Evolutionary conservation across 2,888 invertebrate genomes (phyloP).

Genomic region (Mythimna lalbum): DNA sequence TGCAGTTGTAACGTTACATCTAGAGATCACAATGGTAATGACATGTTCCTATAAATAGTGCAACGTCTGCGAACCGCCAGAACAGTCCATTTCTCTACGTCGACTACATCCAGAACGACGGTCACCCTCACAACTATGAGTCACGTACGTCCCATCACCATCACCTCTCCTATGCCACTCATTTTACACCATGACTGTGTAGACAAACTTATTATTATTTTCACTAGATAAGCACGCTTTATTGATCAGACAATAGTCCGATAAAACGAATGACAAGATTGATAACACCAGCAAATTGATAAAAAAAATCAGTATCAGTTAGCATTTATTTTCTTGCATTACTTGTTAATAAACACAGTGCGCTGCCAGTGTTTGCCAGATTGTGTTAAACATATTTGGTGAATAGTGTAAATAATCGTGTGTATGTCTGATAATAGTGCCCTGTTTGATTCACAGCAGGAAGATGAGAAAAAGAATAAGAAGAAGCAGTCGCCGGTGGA

Average conservation of each 20-base stretch:
- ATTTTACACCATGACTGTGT: slow-evolving; percentile 37
- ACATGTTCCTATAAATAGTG: slow-evolving; percentile 61
- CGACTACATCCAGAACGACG: slow-evolving; percentile 38
- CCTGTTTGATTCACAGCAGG: slow-evolving; percentile 81
- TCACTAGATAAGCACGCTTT: slow-evolving; percentile 69
- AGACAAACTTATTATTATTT: slow-evolving; percentile 62
- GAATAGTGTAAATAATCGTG: slow-evolving; percentile 63
- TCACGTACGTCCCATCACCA: slow-evolving; percentile 44
- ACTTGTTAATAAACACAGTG: slow-evolving; percentile 70
- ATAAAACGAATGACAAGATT: slow-evolving; percentile 81
- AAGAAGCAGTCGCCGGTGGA: slow-evolving; percentile 87
- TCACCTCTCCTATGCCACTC: slow-evolving; percentile 20
- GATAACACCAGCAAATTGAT: slow-evolving; percentile 83
- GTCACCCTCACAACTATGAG: slow-evolving; percentile 42
- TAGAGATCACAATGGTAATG: slow-evolving; percentile 60
- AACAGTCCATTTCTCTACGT: slow-evolving; percentile 58
- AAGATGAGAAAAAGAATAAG: slow-evolving; percentile 88
- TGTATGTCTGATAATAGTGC: slow-evolving; percentile 80
- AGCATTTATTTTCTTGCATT: slow-evolving; percentile 67
- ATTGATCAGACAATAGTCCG: slow-evolving; percentile 82
- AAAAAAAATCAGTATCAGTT: slow-evolving; percentile 72
- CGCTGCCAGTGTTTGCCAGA: slow-evolving; percentile 48
- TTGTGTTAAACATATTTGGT: slow-evolving; percentile 50
- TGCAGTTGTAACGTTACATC: slow-evolving; percentile 60
- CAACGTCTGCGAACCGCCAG: slow-evolving; percentile 36